phyloP scores from a whole-genome alignment of 2,113 vertebrate species.

The Nesospiza acunhae region DNA sequence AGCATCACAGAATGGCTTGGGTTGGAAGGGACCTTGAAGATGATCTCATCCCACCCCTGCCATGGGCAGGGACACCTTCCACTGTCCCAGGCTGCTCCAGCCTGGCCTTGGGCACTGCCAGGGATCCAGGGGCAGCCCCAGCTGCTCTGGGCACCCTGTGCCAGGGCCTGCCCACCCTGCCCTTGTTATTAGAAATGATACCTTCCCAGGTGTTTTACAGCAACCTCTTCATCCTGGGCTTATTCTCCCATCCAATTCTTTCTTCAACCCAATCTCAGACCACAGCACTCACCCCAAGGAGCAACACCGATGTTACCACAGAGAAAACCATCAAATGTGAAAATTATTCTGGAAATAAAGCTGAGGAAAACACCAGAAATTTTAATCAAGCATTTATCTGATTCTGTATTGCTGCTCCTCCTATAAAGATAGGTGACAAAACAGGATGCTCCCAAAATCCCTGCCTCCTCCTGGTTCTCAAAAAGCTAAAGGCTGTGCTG shows the following conservation, averaged over 20 bases:
- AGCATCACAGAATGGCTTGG: neutral
- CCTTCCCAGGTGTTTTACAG: neutral
- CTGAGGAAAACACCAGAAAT: neutral
- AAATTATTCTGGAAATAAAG: neutral
- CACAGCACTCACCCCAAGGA: no score
- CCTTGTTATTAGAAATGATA: neutral
- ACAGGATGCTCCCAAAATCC: neutral
- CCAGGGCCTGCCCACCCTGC: neutral
- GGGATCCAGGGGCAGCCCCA: neutral
- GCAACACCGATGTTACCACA: fast-evolving
- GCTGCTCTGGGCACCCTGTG: neutral
- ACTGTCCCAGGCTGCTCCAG: neutral
- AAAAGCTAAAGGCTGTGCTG: neutral
- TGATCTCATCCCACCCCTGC: neutral
- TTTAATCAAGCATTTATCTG: neutral
- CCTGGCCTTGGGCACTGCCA: neutral
- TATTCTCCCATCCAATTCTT: neutral
- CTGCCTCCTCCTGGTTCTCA: neutral
- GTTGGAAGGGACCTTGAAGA: neutral
- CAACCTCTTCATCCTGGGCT: neutral
- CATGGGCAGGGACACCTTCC: fast-evolving
- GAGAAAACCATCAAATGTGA: neutral
- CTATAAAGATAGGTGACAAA: neutral
- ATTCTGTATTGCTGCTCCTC: neutral
- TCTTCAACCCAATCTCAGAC: neutral